Evolutionary conservation across 2,797 vertebrate species (phyloP).

Genomic region (Gallinago stenura): DNA sequence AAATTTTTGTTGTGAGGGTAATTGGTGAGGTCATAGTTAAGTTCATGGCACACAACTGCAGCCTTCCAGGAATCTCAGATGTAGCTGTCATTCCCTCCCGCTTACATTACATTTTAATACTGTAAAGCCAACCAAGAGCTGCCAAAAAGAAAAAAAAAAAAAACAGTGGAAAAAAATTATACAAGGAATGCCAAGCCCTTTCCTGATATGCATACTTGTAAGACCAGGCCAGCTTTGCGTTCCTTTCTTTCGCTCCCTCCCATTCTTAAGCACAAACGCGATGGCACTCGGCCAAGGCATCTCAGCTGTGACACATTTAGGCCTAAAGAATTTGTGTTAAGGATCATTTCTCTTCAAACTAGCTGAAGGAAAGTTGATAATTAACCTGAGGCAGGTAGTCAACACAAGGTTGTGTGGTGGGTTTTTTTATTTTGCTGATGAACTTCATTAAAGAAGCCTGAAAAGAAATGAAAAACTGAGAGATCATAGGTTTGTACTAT

Average conservation of each 20-base stretch:
- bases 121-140: not conserved
- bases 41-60: slow-evolving; percentile 28
- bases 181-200: slow-evolving; percentile 47
- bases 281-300: not conserved
- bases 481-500: not conserved
- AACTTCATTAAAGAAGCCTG: not conserved
- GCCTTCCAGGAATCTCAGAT: slow-evolving; percentile 55
- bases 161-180: not conserved
- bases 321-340: not conserved
- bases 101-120: not conserved
- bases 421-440: not conserved
- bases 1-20: not conserved
- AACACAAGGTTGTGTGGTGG: not conserved
- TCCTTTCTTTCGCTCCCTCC: slow-evolving; percentile 16
- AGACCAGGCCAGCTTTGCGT: slow-evolving; percentile 21
- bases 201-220: slow-evolving; percentile 38
- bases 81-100: slow-evolving; percentile 11
- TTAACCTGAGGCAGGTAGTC: slow-evolving; percentile 49
- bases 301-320: not conserved
- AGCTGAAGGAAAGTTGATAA: slow-evolving; percentile 45
- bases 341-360: slow-evolving; percentile 20
- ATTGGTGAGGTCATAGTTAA: slow-evolving; percentile 32
- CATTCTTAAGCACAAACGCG: slow-evolving; percentile 1
- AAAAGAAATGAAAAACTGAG: not conserved
- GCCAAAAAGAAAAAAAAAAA: not conserved